Conservation (phyloP, 2,797 vertebrate genomes). For the Melanotaenia pygmaea region DNA sequence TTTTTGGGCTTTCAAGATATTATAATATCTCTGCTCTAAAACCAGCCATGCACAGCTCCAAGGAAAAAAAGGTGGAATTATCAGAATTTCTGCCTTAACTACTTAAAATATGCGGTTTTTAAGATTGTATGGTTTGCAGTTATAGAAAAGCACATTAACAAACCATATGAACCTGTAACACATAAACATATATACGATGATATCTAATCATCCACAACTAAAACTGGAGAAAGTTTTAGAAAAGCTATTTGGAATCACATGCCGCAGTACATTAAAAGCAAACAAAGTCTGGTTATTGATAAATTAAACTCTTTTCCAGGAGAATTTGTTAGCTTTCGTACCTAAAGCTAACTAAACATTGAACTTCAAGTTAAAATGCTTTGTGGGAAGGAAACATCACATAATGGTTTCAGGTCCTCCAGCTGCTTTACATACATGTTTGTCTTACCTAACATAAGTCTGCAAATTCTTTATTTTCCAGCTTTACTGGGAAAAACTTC, state of each 20-base stretch:
- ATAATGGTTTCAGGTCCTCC: constrained; percentile 16
- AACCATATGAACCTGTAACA: background rate
- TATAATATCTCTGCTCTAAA: background rate
- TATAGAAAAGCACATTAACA: background rate
- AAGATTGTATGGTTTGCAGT: background rate
- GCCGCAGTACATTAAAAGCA: background rate
- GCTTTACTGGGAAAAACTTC: constrained; percentile 46
- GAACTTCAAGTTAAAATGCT: background rate
- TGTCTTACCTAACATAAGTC: constrained; percentile 55
- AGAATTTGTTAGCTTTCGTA: background rate
- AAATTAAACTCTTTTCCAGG: background rate
- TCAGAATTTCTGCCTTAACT: background rate
- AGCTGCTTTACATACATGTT: constrained; percentile 38
- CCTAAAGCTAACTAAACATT: too few species aligned
- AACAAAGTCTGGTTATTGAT: background rate
- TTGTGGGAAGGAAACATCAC: background rate
- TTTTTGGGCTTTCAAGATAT: background rate
- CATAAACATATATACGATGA: background rate
- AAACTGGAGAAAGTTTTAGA: background rate
- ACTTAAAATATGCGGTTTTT: background rate
- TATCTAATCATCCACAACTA: background rate
- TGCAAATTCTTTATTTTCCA: constrained; percentile 59
- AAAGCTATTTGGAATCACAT: background rate
- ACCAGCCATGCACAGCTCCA: background rate
- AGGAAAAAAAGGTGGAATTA: background rate